Conservation (phyloP, 2,888 invertebrate species). For the Cerceris rybyensis region DNA sequence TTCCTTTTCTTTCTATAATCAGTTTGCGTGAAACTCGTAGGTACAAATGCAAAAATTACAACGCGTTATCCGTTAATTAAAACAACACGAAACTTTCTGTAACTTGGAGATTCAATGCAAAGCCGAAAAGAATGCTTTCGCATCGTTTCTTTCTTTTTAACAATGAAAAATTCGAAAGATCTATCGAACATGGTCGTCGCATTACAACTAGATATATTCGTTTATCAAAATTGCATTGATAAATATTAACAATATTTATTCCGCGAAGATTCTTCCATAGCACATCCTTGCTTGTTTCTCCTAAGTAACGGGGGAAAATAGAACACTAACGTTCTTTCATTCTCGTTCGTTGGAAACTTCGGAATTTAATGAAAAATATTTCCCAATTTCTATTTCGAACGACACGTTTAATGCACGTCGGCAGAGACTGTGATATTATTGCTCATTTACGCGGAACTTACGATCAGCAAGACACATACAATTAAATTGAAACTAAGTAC, state of each 20-base stretch:
- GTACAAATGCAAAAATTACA: conserved; percentile 35
- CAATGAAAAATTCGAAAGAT: background rate
- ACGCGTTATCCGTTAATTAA: conserved; percentile 3
- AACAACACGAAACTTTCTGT: conserved; percentile 24
- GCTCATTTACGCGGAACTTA: background rate
- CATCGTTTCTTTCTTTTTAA: conserved; percentile 6
- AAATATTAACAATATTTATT: conserved; percentile 39
- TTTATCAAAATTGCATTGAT: conserved; percentile 42
- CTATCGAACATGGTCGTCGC: conserved; percentile 16
- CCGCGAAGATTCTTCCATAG: conserved; percentile 27
- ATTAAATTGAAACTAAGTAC: conserved; percentile 38
- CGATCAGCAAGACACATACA: background rate
- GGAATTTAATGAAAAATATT: conserved; percentile 5
- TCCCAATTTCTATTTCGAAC: conserved; percentile 19
- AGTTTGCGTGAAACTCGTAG: conserved; percentile 16
- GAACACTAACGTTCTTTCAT: background rate
- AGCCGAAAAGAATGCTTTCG: no score
- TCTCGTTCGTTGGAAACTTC: background rate
- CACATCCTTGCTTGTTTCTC: background rate
- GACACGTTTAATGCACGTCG: conserved; percentile 34
- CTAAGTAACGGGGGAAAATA: background rate
- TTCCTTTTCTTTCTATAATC: conserved; percentile 4
- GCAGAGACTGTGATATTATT: conserved; percentile 12
- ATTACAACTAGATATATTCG: conserved; percentile 4
- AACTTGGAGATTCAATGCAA: conserved; percentile 26